phyloP scores from a whole-genome alignment of 1,140 invertebrate species.

The Drosophila santomea region DNA sequence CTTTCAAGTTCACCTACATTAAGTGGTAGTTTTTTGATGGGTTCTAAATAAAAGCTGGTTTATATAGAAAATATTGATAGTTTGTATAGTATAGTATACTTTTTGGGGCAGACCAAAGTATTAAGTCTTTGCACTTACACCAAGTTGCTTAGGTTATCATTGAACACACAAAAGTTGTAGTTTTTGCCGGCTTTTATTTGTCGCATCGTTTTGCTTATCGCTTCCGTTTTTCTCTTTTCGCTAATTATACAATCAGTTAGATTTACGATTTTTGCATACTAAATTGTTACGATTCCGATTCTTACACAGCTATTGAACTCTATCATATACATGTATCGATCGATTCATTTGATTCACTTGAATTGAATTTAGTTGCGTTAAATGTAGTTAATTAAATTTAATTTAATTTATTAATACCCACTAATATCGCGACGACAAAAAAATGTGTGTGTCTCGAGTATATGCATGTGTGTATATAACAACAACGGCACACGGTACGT shows the following conservation, averaged over 20 bases:
- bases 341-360: conserved; percentile 33
- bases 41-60: background rate
- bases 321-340: conserved; percentile 54
- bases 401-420: conserved; percentile 42
- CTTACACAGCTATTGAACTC: conserved; percentile 60
- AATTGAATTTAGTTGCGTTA: conserved; percentile 40
- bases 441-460: conserved; percentile 29
- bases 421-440: conserved; percentile 45
- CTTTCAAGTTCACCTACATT: conserved; percentile 71
- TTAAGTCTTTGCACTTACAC: no score
- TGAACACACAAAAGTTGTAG: conserved; percentile 2
- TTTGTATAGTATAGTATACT: no score
- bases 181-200: conserved; percentile 50
- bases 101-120: no score
- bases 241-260: conserved; percentile 53
- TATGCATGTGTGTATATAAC: conserved; percentile 34
- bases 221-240: conserved; percentile 34
- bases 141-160: background rate
- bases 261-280: conserved; percentile 44
- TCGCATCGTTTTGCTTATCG: conserved; percentile 61
- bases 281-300: conserved; percentile 70
- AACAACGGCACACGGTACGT: conserved; percentile 35
- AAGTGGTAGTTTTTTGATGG: conserved; percentile 47
- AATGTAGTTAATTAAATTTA: conserved; percentile 40
- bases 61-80: background rate